Base-by-base conservation (phyloP, 1,140 invertebrate species). In the Lordiphosa clarofinis region DNA sequence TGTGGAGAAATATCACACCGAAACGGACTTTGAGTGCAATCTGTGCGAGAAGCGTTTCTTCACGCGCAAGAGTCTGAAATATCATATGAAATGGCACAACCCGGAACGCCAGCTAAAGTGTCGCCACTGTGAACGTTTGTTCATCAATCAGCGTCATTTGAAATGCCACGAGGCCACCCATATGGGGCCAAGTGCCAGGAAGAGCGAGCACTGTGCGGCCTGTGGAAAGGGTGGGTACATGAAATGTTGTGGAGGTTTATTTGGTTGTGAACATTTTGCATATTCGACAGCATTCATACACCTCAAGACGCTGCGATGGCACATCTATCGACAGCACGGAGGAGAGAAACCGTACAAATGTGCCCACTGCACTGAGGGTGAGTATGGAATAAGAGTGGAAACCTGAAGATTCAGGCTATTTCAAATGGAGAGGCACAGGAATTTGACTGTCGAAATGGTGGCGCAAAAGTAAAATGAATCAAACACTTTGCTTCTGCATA, bases 11-110 rank as follows among this genome's bases (percentile, higher is more conserved):
- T 88, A 87, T 48, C 86, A 88, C 44, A 73, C 86, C 33, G 86
- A 87, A n/a, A 86, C 79, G 28, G 86, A 88, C 56, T 88, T 88
- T 10, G 86, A 82, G 38, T 88, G 86, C 60, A 63, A 39, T 1
- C 44, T 84, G 33, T 88, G 86, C 21, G 86, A 73, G 13, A 88
- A 88, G 37, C 74, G 81, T 5, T 88, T 88, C 49, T 79, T 78
- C 13, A 86, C 86, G 4, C 81, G 81, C 6, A 88, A 88, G 42
- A 88, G 86, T 28, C 50, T 88, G 1, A 87, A 81, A 6, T 88
- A 88, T 42, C 86, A 88, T 42, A 88, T 86, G 73, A 87, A 87
- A 38, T 88, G 86, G 86, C 86, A 88, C 47, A 86, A 84, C 48
- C 86, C 86, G 19, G 72, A 84, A 9, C 73, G 67, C 1, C 76